Percentiles rank a stretch among this genome's conserved stretches.
phyloP scores from a whole-genome alignment of 2,797 vertebrate genomes.

The Channallabes apus region DNA sequence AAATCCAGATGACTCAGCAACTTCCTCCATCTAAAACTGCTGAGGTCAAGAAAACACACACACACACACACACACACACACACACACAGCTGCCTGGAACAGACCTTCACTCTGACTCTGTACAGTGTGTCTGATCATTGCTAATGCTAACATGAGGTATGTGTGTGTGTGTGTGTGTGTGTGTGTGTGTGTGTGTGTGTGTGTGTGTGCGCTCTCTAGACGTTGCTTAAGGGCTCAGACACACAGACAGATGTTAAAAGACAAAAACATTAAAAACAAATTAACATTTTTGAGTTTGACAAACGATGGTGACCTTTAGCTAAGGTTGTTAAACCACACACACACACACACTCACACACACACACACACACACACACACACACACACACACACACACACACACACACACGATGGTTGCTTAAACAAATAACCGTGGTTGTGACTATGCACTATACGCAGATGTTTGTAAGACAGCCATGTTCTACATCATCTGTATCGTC shows the following conservation, averaged over 20 bases:
- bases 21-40: background rate
- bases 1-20: background rate
- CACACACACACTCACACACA: background rate
- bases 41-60: background rate
- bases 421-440: background rate
- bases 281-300: constrained; percentile 31
- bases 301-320: constrained; percentile 31
- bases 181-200: background rate
- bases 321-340: constrained; percentile 5
- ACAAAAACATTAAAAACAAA: constrained; percentile 28
- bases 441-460: background rate
- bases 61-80: background rate
- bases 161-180: background rate
- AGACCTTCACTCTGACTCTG: background rate
- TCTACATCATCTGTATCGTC: background rate
- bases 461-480: background rate
- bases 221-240: constrained; percentile 22
- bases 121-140: background rate
- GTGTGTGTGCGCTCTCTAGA: background rate
- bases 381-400: background rate
- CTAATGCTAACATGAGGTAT: background rate
- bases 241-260: background rate
- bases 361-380: background rate
- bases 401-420: too few relatives aligned
- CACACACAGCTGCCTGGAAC: background rate